Conservation (phyloP, 1,140 invertebrate genomes). For the Carcinoscorpius rotundicauda region DNA sequence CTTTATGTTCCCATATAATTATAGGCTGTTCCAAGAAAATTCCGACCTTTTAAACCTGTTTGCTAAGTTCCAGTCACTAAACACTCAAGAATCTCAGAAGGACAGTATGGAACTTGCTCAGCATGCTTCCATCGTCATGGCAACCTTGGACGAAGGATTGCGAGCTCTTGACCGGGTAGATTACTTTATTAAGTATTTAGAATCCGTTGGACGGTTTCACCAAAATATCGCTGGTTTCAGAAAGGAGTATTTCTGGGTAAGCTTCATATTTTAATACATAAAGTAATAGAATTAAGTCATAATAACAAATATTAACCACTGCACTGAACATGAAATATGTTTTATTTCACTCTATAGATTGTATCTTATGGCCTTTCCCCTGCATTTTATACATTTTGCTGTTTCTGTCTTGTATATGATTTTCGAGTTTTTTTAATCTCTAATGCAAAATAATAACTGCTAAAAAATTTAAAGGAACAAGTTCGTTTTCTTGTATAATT, state of each 20-base stretch:
- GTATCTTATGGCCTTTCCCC: no score
- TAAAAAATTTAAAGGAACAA: no score
- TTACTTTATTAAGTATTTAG: slow-evolving; percentile 64
- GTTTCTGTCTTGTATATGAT: no score
- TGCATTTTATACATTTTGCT: no score
- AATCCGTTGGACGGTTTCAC: slow-evolving; percentile 69
- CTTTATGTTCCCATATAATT: slow-evolving; percentile 9
- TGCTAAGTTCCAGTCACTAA: slow-evolving; percentile 58
- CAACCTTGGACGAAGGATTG: slow-evolving; percentile 64
- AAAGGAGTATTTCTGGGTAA: slow-evolving; percentile 75
- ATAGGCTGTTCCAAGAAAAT: slow-evolving; percentile 77
- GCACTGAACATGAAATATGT: no score
- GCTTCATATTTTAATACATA: slow-evolving; percentile 23
- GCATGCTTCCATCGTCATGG: slow-evolving; percentile 82
- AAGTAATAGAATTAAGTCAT: no score
- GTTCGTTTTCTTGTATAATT: no score
- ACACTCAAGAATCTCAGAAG: slow-evolving; percentile 64
- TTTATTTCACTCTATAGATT: no score
- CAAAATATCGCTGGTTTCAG: slow-evolving; percentile 71
- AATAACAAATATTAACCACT: no score
- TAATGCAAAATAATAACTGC: no score
- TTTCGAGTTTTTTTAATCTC: no score
- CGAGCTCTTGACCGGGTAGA: slow-evolving; percentile 70
- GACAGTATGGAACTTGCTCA: slow-evolving; percentile 66
- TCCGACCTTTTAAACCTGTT: slow-evolving; percentile 65